Base-by-base conservation (phyloP, 2,888 invertebrate genomes). In the Eudasyphora cyanicolor region DNA sequence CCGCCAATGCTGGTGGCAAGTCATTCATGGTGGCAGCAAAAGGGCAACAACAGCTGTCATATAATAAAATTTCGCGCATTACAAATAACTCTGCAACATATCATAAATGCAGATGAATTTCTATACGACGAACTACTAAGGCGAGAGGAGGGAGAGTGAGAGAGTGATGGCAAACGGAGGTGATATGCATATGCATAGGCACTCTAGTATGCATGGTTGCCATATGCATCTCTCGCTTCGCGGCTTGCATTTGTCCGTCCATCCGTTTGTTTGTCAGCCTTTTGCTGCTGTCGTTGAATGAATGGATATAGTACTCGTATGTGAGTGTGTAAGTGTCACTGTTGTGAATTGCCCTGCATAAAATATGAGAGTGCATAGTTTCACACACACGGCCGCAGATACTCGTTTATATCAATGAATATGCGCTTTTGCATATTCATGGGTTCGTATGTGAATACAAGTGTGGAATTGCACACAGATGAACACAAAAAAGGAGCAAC, bases 21-120 rank as follows among this genome's bases (percentile, higher is more conserved):
- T 45, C 24, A 60, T 57, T 45, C 24, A 60, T 57, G 21, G 73
- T 21, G 67, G 62, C 54, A 74, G 60, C 38, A 82, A 79, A 85
- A 80, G 84, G 82, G 78, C 83, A 85, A 80, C 80, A 89, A 88
- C 90, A 90, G 90, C 90, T 89, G 90, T 89, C 90, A 89, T 87
- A 89, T 88, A 89, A 90, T 90, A 90, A 89, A 89, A 90, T 88
- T 90, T 89, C 88, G 88, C 88, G 89, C 87, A 82, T 82, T 79
- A 81, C 86, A 82, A 84, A 85, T 84, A 85, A 82, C 82, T n/a
- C n/a, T 82, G 82, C 82, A 85, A 85, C 84, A 86, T 86, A 82
- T 85, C 77, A 85, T 86, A 80, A 80, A 86, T 86, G 77, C 75
- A 80, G 70, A 85, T 69, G 81, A 79, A 85, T 81, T 57, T 73